phyloP scores from a whole-genome alignment of 2,797 vertebrate genomes.

The Sus cebifrons region DNA sequence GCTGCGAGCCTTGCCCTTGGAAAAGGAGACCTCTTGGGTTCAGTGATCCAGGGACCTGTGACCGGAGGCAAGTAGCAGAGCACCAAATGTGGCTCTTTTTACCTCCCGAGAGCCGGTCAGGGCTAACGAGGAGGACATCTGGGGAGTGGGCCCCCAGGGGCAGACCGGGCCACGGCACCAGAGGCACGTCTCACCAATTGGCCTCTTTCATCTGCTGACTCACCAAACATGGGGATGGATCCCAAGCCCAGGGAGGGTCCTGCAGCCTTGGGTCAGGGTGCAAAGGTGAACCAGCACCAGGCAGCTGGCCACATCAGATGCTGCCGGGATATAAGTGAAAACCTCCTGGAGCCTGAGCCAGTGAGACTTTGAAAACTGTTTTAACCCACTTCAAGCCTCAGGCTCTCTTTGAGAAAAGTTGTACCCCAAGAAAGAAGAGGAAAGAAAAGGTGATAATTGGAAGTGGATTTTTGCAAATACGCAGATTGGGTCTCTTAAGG shows the following conservation, averaged over 20 bases:
- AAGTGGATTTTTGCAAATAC: not conserved
- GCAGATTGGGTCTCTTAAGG: not conserved
- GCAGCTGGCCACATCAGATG: not conserved
- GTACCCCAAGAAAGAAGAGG: not conserved
- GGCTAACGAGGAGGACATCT: not conserved
- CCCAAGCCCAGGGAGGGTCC: not conserved
- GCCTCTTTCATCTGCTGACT: not conserved
- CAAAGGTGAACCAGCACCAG: rapidly evolving
- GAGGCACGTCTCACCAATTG: not conserved
- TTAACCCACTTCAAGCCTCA: not conserved
- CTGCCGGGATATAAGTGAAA: not conserved
- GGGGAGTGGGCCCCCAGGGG: rapidly evolving
- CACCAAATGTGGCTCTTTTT: not conserved
- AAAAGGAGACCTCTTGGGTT: not conserved
- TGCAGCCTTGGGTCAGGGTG: not conserved
- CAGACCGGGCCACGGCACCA: not conserved
- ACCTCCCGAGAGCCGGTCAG: not conserved
- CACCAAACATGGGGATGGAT: not conserved
- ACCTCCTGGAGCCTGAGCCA: not conserved
- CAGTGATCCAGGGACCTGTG: not conserved
- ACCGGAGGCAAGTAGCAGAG: not conserved
- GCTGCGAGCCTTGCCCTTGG: rapidly evolving
- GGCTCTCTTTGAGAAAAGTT: not conserved
- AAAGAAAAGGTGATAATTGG: not conserved
- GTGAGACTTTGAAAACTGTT: not conserved